Evolutionary conservation across 64 coral and sea anemone genomes (phyloP).

Genomic region (Montipora sp.): DNA sequence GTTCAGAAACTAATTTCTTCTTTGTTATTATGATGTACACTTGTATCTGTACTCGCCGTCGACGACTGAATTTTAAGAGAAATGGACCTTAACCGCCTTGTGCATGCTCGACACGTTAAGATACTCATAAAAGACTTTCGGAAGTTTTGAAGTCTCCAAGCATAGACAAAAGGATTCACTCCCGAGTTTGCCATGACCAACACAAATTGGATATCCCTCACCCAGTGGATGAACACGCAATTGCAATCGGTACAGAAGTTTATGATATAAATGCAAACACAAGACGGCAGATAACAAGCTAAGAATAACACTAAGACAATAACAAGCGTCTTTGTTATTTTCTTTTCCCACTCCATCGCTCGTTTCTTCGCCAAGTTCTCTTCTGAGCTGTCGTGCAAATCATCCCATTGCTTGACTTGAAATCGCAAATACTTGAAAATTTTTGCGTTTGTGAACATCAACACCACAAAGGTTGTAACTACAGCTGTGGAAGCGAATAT

Average conservation of each 20-base stretch:
- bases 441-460: constrained; percentile 77
- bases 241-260: constrained; percentile 70
- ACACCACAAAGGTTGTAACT: constrained; percentile 57
- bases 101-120: constrained; percentile 6
- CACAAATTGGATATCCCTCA: constrained; percentile 80
- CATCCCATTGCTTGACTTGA: constrained; percentile 61
- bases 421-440: constrained; percentile 42
- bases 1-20: background rate
- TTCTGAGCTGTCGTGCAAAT: constrained; percentile 27
- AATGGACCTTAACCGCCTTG: constrained; percentile 6
- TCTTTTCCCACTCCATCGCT: constrained; percentile 45
- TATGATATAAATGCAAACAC: constrained; percentile 79
- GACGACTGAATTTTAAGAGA: constrained; percentile 26
- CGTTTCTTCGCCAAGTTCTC: constrained; percentile 14
- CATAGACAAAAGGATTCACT: constrained; percentile 86
- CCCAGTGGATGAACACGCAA: constrained; percentile 73
- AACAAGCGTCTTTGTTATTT: constrained; percentile 75
- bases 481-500: constrained; percentile 83
- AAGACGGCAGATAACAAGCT: constrained; percentile 66
- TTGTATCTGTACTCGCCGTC: background rate
- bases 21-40: background rate
- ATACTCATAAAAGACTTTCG: constrained; percentile 55
- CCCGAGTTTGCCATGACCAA: constrained; percentile 73
- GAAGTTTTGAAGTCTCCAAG: constrained; percentile 58
- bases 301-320: constrained; percentile 72